Evolutionary conservation across 2,888 invertebrate species (phyloP), one percentile per base, ranked within the genome.

Genomic region (Heliconius erato): DNA sequence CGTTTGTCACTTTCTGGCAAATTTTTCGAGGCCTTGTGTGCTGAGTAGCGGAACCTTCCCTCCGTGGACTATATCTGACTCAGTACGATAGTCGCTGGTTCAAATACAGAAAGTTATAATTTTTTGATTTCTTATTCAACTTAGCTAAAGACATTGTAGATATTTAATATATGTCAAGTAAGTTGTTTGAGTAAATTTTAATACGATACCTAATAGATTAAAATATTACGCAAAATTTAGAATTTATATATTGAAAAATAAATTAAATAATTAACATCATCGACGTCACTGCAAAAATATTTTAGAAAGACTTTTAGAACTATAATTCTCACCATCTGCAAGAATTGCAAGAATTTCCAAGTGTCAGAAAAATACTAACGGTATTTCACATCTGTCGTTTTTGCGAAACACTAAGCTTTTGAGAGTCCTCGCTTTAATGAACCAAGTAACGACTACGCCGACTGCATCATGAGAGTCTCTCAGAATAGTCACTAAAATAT

Each of bases 391-490:
- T 72, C 26, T 28, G 63, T 76, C 63, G 72, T 82, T 84, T 84
- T 79, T 59, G 72, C 72, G 59, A 69, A 78, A 69, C 59, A 69
- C 35, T 77, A 40, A 80, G 69, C 69, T 69, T 71, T 79, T 35
- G 74, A 90, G 90, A 89, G 92, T 88, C 89, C 93, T 93, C 89
- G 89, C 89, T 91, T 92, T 93, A 95, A 94, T 94, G 93, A 94
- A 93, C 92, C 93, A 92, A 91, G 91, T 93, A 94, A 94, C 93
- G 93, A 93, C 91, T 83, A 89, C 92, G 91, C 90, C 91, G 89
- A 92, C 91, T 90, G 90, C 90, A 92, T 92, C 74, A 74, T 16
- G 63, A 76, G 76, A 35, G 35, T 16, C 76, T 76, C 63, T 76
- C 40, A 2, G 63, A 63, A 16, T 63, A 76, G 63, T 76, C 72